Evolutionary conservation across 2,113 vertebrate species (phyloP).

Genomic region (pig (Sus scrofa)): T2T-Sscrofa CM000815.6:90853501-90854000

Average conservation of each 20-base stretch:
- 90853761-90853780: background rate
- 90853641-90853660: background rate
- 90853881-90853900: background rate
- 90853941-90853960: background rate
- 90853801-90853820: background rate
- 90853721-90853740: rapidly evolving
- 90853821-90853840: background rate
- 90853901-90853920: background rate
- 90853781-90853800: too few relatives aligned
- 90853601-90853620: background rate
- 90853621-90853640: too few relatives aligned
- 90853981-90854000: background rate
- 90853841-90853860: background rate
- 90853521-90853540: background rate
- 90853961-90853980: background rate
- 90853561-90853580: background rate
- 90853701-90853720: background rate
- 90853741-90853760: too few relatives aligned
- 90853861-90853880: background rate
- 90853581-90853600: background rate
- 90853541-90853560: background rate
- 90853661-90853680: background rate
- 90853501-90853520: background rate
- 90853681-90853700: background rate
- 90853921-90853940: rapidly evolving